Evolutionary conservation across 1,140 invertebrate genomes (phyloP).

Genomic region (Bradynema listronoti): DNA sequence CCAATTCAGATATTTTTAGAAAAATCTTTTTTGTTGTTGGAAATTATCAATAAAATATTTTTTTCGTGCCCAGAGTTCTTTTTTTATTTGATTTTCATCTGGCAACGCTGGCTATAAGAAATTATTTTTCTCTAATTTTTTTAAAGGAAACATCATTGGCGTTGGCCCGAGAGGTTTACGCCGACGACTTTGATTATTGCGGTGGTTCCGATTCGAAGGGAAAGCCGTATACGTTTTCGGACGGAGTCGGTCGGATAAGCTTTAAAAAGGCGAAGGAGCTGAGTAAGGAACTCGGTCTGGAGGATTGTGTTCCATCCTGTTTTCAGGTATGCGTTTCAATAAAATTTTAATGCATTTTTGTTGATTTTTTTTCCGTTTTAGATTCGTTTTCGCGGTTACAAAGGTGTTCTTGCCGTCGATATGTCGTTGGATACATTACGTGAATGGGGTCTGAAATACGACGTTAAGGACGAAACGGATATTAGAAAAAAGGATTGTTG

Average conservation of each 20-base stretch:
- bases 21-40: no score
- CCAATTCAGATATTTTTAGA: no score
- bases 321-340: conserved; percentile 25
- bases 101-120: no score
- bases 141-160: conserved; percentile 24
- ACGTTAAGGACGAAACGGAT: conserved; percentile 22
- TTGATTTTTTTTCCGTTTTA: no score
- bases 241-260: conserved; percentile 42
- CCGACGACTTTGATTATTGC: conserved; percentile 18
- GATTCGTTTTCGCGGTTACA: conserved; percentile 39
- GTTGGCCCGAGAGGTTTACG: conserved; percentile 26
- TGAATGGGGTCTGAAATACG: conserved; percentile 36
- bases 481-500: conserved; percentile 22
- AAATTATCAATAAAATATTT: no score
- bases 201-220: conserved; percentile 29
- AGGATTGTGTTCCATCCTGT: conserved; percentile 34
- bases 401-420: conserved; percentile 38
- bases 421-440: conserved; percentile 21
- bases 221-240: conserved; percentile 43
- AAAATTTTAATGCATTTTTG: no score
- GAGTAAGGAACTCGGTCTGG: conserved; percentile 22
- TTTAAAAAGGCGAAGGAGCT: conserved; percentile 27
- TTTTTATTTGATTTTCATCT: no score
- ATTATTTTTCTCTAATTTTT: conserved; percentile 9
- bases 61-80: no score